Percentiles rank a stretch among this genome's conserved stretches.
phyloP scores from a whole-genome alignment of 2,797 vertebrate species.

The Adrianichthys oophorus region DNA sequence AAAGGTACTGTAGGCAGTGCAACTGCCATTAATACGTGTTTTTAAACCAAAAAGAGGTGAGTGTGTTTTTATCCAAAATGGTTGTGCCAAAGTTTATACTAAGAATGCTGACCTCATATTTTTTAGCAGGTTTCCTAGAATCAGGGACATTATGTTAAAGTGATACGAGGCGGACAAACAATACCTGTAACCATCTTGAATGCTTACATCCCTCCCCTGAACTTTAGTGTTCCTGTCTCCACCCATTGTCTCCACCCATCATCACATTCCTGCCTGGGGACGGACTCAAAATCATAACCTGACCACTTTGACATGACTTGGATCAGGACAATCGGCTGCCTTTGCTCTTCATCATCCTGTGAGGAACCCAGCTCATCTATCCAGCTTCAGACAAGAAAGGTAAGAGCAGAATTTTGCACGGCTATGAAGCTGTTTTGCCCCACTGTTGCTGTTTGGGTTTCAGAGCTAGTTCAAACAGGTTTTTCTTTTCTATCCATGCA shows the following conservation, averaged over 20 bases:
- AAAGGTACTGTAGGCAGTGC: too few species aligned
- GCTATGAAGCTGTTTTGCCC: not conserved
- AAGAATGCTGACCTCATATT: not conserved
- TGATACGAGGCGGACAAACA: constrained; percentile 7
- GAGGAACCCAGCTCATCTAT: constrained; percentile 1
- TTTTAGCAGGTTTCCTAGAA: not conserved
- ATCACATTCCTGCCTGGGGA: constrained; percentile 3
- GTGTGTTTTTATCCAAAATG: not conserved
- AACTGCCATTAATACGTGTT: too few species aligned
- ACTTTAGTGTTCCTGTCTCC: constrained; percentile 40
- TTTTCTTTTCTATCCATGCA: constrained; percentile 34
- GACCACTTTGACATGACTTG: constrained; percentile 27
- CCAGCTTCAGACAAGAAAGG: constrained; percentile 15
- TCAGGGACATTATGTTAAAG: constrained; percentile 2
- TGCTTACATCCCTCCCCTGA: constrained; percentile 6
- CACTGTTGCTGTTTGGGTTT: constrained; percentile 14
- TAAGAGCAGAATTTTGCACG: constrained; percentile 19
- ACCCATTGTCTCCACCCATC: constrained; percentile 58
- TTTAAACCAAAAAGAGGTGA: too few species aligned
- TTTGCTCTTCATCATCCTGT: constrained; percentile 2
- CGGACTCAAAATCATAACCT: constrained; percentile 30
- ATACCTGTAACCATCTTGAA: constrained; percentile 5
- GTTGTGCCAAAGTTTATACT: not conserved
- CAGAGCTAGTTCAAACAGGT: constrained; percentile 53
- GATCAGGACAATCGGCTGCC: not conserved